Evolutionary conservation across 2,888 invertebrate species (phyloP).

Genomic region (Acronicta aceris): DNA sequence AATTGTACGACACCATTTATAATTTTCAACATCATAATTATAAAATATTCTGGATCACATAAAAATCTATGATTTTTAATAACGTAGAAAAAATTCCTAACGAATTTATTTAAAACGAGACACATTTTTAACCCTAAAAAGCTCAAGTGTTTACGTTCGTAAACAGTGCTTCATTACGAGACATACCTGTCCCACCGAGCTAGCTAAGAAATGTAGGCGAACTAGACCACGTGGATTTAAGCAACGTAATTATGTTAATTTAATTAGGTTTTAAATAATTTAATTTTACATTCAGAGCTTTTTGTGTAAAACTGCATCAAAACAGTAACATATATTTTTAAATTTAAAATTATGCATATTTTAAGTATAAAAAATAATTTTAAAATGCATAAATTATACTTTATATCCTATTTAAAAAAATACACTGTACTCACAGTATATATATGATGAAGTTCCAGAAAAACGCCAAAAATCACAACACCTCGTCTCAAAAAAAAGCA

Average conservation of each 20-base stretch:
- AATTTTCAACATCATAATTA: too few species aligned
- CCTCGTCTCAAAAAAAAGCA: constrained; percentile 40
- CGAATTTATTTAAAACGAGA: constrained; percentile 2
- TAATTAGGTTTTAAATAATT: not conserved
- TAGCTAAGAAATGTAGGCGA: constrained; percentile 15
- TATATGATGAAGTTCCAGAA: constrained; percentile 28
- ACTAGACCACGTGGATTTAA: constrained; percentile 22
- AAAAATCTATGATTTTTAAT: too few species aligned
- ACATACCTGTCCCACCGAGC: constrained; percentile 33
- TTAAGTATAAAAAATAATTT: not conserved
- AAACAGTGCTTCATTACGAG: constrained; percentile 40
- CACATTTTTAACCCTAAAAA: constrained; percentile 38
- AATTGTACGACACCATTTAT: too few species aligned
- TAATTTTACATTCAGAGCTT: not conserved
- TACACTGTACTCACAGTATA: constrained; percentile 37
- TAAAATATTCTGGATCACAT: too few species aligned
- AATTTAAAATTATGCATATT: not conserved
- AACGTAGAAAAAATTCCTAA: too few species aligned
- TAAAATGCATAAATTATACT: too few species aligned
- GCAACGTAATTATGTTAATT: not conserved
- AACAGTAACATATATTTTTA: too few species aligned
- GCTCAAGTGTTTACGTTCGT: constrained; percentile 17
- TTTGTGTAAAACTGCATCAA: not conserved
- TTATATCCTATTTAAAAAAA: not conserved
- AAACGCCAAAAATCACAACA: constrained; percentile 35